Evolutionary conservation across 1,140 invertebrate genomes (phyloP), one percentile per base, ranked within the genome.

Genomic region (Apis dorsata): DNA sequence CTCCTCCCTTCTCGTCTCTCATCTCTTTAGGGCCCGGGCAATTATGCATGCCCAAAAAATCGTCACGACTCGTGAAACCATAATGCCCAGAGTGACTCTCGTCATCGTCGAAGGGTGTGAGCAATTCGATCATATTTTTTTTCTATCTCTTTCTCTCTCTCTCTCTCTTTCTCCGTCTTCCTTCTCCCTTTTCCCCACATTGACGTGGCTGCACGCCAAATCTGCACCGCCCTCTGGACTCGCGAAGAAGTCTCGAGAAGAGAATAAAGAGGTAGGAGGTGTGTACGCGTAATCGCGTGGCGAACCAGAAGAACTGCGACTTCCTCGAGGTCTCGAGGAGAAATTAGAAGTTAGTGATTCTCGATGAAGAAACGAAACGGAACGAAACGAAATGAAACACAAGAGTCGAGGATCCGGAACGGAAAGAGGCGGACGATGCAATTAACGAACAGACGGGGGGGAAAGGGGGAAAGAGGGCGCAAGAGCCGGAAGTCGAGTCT

Each of bases 1-100:
- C 4, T 17, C 53, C 19, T 59, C 21, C 5, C n/a, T 28, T 24
- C 13, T 24, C 12, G n/a, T 28, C 55, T 17, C 53, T 55, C 15
- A 13, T 17, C 55, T 57, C 17, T 57, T 19, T 57, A 13, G 15
- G 15, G 55, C 55, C 8, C 1, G 55, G 12, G 17, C 1, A 44
- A 21, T 21, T 68, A 51, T 49, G 12, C 13, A 13, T 15, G n/a
- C 15, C 24, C 34, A 28, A 13, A 76, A 53, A 28, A 21, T 4
- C 12, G n/a, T 8, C 34, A n/a, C n/a, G 51, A 59, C 17, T 59
- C 65, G 55, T 65, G 28, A 53, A 28, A 82, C 17, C 44, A 53
- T 69, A 82, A 82, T 82, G 80, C 80, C 80, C 73, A 60, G 74
- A 69, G 13, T 28, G 72, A 69, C 57, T 76, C 57, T 76, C 10